Base-by-base conservation (phyloP, 1,140 invertebrate genomes). In the Platyura marginata region DNA sequence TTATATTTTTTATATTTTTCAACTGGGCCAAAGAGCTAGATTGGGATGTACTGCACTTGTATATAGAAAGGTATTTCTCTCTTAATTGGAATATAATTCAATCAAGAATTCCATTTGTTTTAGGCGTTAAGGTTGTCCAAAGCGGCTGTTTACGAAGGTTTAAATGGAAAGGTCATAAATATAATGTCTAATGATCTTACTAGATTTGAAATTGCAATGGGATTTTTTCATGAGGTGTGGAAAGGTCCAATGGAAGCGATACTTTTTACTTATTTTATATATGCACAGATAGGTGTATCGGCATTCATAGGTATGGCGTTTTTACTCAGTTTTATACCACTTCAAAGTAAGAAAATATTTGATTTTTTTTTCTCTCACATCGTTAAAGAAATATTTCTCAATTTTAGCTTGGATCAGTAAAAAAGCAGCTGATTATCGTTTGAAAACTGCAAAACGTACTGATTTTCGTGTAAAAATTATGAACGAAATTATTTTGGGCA, bases 101-200 rank as follows among this genome's bases (percentile, higher is more conserved):
- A 90, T 44, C 87, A 88, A 1, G 59, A 92, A 11, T n/a, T n/a
- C 88, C 92, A 72, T 57, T 91, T 0, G 76, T 91, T 41, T 92
- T 84, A 91, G 72, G 77, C 29, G 2, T 52, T 79, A 34, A 63
- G 62, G 48, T 50, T 79, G 0, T 74, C 71, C 4, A 68, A 67
- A 47, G 70, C 67, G n/a, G 76, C 82, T n/a, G 59, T 87, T 15
- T 75, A 73, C 0, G 72, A 81, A 56, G 85, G 82, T 1, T 77
- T 86, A 1, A 68, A 79, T 3, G 88, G 87, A 0, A 81, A 88
- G 55, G 81, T 89, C 41, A 78, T 93, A 1, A 94, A 92, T 59
- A 66, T 93, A 1, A 59, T 92, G 40, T 88, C 87, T 1, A 92
- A 91, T 44, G 87, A 92, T 53, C 72, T 80, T 8, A 77, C 72